Evolutionary conservation across 2,797 vertebrate genomes (phyloP).

Genomic region (Eutrigla gurnardus): DNA sequence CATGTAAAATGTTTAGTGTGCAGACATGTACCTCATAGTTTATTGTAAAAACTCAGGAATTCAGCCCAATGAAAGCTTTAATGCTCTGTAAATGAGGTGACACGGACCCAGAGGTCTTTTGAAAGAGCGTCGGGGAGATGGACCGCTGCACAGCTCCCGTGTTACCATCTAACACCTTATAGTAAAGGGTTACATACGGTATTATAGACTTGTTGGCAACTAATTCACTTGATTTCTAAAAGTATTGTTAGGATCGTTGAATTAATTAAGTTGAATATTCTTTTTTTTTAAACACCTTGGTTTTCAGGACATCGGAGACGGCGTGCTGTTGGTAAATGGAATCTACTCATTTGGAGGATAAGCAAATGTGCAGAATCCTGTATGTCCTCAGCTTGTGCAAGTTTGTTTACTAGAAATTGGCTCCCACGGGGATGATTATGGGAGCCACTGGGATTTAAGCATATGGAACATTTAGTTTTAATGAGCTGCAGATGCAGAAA

Average conservation of each 20-base stretch:
- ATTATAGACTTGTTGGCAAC: background rate
- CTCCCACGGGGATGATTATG: background rate
- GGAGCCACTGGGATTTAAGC: background rate
- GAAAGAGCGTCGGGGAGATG: constrained; percentile 53
- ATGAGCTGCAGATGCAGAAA: constrained; percentile 20
- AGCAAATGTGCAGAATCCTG: background rate
- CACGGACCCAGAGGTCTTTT: constrained; percentile 57
- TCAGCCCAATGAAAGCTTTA: constrained; percentile 75
- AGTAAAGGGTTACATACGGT: background rate
- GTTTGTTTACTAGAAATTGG: constrained; percentile 28
- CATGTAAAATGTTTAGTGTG: constrained; percentile 62
- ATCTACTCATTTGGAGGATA: constrained; percentile 5
- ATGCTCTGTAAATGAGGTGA: constrained; percentile 72
- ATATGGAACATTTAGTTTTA: constrained; percentile 9
- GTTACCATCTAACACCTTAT: background rate
- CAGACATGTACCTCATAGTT: constrained; percentile 56
- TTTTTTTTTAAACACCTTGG: no score
- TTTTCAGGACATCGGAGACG: constrained; percentile 13
- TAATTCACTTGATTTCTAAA: background rate
- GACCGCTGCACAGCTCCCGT: constrained; percentile 9
- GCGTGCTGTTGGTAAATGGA: constrained; percentile 5
- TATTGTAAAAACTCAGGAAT: constrained; percentile 77
- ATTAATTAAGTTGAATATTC: no score
- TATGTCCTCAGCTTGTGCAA: background rate
- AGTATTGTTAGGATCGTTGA: background rate